Base-by-base conservation (phyloP, 2,113 vertebrate genomes). In the Pachycephala philippinensis region DNA sequence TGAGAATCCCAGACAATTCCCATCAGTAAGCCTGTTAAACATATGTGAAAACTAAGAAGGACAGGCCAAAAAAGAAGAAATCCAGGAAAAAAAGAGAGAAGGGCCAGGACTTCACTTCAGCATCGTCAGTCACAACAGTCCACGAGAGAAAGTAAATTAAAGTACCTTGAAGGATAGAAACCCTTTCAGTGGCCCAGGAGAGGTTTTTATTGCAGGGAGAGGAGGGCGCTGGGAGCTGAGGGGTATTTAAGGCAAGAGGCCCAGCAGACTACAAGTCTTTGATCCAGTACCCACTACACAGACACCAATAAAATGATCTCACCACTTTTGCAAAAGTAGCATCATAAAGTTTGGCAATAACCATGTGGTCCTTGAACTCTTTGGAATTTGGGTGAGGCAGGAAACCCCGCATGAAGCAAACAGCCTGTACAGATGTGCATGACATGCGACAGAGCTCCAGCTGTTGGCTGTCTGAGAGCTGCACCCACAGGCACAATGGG, bases 181-280 rank as follows among this genome's bases (percentile, higher is more conserved):
- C 8, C 52, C 37, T 42, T n/a, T 9, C 7, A 26, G 4, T 13
- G 33, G 52, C 74, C 69, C 64, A 10, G 56, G 68, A 57, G 54
- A n/a, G 37, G 70, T n/a, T 63, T 26, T 17, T 39, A 53, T 20
- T 78, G 64, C 63, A 61, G 64, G n/a, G 45, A 45, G 33, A 61
- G 39, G 23, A 78, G 47, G 47, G 47, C 15, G 64, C 33, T 28
- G 64, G 30, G 13, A 24, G 52, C 53, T 8, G 39, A 59, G 35
- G 42, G 76, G n/a, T 27, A 10, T 37, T 95, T 97, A 97, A 96
- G 96, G 96, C 89, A 84, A 71, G 76, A 95, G 84, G 93, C 65
- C 56, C 13, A 27, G 44, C 72, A 78, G 74, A 52, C 54, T 13
- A 13, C 0, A 3, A 42, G 59, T 61, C 68, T 37, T 33, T 37